Evolutionary conservation across 2,113 vertebrate species (phyloP).

Genomic region (Oryzias curvinotus): DNA sequence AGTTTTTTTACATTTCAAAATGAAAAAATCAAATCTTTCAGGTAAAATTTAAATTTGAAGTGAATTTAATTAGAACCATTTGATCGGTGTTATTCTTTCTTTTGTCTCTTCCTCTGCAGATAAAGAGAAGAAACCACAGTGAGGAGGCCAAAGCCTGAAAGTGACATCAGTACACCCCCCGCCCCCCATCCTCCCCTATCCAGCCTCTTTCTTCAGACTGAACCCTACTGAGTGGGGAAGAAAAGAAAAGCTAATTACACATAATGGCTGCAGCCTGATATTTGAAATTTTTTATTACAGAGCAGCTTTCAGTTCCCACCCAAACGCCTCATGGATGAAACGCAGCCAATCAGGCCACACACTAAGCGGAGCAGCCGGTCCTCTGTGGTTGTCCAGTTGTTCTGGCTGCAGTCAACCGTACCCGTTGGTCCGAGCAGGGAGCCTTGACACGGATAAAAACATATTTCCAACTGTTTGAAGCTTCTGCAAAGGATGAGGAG

Average conservation of each 20-base stretch:
- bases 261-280: constrained; percentile 13
- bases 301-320: constrained; percentile 11
- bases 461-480: constrained; percentile 11
- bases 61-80: too few relatives aligned
- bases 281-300: constrained; percentile 35
- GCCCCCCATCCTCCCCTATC: constrained; percentile 20
- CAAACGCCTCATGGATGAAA: constrained; percentile 16
- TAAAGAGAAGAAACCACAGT: constrained; percentile 6
- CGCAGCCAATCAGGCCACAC: constrained; percentile 20
- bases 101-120: constrained; percentile 33
- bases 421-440: constrained; percentile 17
- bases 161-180: constrained; percentile 16
- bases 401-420: constrained; percentile 21
- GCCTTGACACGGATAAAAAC: constrained; percentile 23
- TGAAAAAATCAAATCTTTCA: too few relatives aligned
- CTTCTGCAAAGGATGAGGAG: constrained; percentile 4
- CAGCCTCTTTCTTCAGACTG: constrained; percentile 36
- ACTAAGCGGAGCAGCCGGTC: constrained; percentile 24
- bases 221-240: constrained; percentile 9
- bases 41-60: too few relatives aligned
- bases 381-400: constrained; percentile 24
- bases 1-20: too few relatives aligned
- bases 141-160: constrained; percentile 32
- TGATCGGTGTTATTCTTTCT: constrained; percentile 5
- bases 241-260: constrained; percentile 10